Base-by-base conservation (phyloP, 2,888 invertebrate species). In the Lepeophtheirus nordmannii region DNA sequence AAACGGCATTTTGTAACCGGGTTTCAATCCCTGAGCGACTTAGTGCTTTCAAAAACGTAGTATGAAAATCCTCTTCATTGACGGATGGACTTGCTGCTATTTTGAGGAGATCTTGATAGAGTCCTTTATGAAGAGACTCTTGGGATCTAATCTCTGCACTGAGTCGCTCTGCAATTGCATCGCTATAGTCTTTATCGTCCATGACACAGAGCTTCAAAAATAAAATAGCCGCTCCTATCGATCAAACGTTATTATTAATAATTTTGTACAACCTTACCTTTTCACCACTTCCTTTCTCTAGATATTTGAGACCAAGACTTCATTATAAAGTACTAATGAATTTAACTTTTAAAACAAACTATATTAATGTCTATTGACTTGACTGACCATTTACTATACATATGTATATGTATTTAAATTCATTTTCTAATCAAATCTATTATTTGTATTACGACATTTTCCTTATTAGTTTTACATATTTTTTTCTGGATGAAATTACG, bases 11-110 rank as follows among this genome's bases (percentile, higher is more conserved):
- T 17, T 62, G 62, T 20, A 62, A 7, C 7, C 62, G 38, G 12
- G 65, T 65, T 11, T 65, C 65, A 3, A 65, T 65, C 12, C 65
- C 65, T 8, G 65, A 65, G 17, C 30, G 17, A 17, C 17, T 57
- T n/a, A 65, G 14, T 17, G 30, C 56, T 39, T 65, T 65, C n/a
- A 65, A 58, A 65, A 65, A 65, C 11, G 65, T 65, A 11, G 58
- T 17, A n/a, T 56, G 65, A 53, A 65, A 65, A n/a, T 65, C 65
- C 12, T 38, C 39, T 65, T 65, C 65, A 20, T 37, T 7, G 1
- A 62, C 62, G 11, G 17, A 12, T 9, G 62, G 40, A 41, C 62
- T 62, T 17, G 62, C 38, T 9, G 62, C 62, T 10, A 62, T 20
- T 30, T 62, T 62, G 62, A 39, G 38, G n/a, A 62, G 40, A 17